Base-by-base conservation (phyloP, 2,113 vertebrate species). In the Meriones unguiculatus region DNA sequence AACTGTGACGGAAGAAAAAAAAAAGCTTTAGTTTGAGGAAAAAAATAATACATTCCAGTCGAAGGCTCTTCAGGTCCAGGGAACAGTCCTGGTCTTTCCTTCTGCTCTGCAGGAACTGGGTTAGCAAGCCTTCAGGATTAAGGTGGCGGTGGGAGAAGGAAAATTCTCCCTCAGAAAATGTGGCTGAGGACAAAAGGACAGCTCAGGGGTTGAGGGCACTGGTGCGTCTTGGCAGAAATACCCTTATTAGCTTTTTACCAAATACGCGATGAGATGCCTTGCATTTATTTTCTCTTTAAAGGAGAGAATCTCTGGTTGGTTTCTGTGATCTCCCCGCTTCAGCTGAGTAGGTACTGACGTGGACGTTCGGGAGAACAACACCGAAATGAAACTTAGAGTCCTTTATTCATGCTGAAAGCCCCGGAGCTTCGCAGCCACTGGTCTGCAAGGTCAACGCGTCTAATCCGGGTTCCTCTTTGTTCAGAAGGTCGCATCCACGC, bases 21-120 rank as follows among this genome's bases (percentile, higher is more conserved):
- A 67, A 69, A 88, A 78, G 72, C 75, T 96, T 96, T 94, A 92
- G 94, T 97, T 67, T 95, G 62, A 95, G 86, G 12, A 77, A 88
- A 97, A 65, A 35, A 65, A 35, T 8, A 67, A 89, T 76, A 69
- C 70, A 89, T 89, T 85, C 91, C 90, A 95, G 72, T 91, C 70
- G 85, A 91, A 95, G 85, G 77, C 92, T 96, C 92, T 80, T 46
- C 52, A 15, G 82, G 76, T 62, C 22, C 30, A 5, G 28, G 22
- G 72, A 91, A 88, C 81, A 82, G 62, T 30, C 72, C 41, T 89
- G 92, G 30, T 30, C 32, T 70, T 75, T 87, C 52, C 14, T 73
- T 81, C 18, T 65, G 96, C 70, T 67, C 52, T 0, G 5, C 87
- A 52, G 96, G 84, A 81, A 90, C 84, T 90, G 0, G 0, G 72